Conservation (phyloP, 2,113 vertebrate species). For the Cochlearius cochlearius region DNA sequence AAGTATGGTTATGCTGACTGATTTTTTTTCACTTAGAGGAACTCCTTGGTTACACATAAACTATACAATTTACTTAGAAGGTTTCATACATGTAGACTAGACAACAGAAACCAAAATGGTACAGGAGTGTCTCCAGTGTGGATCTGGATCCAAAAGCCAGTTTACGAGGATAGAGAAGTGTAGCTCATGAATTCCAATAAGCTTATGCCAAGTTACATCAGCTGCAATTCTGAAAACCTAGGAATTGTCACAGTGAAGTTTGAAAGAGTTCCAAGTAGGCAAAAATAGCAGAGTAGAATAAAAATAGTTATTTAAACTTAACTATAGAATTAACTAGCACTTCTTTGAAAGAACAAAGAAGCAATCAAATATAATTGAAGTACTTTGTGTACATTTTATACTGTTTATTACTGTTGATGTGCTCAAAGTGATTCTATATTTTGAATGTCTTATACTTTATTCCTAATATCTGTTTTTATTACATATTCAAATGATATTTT, state of each 20-base stretch:
- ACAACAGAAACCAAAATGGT: not conserved
- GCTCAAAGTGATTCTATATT: not conserved
- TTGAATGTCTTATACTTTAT: not conserved
- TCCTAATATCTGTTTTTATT: not conserved
- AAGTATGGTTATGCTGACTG: not conserved
- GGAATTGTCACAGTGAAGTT: not conserved
- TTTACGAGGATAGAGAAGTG: not conserved
- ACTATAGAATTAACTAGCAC: not conserved
- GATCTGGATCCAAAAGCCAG: not conserved
- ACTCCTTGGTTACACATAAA: not conserved
- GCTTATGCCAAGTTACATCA: not conserved
- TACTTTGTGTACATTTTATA: not conserved
- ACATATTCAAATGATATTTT: not conserved
- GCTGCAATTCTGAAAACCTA: not conserved
- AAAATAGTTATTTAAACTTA: not conserved
- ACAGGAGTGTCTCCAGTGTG: not conserved
- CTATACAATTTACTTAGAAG: not conserved
- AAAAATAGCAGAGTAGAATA: not conserved
- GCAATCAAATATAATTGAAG: not conserved
- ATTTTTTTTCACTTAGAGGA: not conserved
- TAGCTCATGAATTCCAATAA: not conserved
- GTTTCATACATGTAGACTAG: not conserved
- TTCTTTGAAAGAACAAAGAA: not conserved
- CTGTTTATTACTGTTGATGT: not conserved
- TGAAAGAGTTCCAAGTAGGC: not conserved